Evolutionary conservation across 2,797 vertebrate species (phyloP).

Genomic region (Gallinago solitaria): DNA sequence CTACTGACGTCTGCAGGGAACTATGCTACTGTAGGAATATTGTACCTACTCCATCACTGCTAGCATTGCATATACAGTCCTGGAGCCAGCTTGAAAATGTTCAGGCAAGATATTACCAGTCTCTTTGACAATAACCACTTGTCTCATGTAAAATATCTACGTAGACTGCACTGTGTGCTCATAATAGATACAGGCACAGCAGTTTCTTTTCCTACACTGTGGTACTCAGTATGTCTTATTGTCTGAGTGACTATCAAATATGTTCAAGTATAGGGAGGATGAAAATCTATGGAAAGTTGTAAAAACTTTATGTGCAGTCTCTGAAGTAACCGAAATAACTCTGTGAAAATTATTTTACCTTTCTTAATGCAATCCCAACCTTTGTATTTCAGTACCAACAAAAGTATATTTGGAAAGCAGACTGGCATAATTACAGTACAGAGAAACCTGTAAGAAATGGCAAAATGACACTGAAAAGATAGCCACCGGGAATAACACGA

Average conservation of each 20-base stretch:
- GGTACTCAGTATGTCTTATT: neutral
- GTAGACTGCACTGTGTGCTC: neutral
- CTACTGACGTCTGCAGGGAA: conserved; percentile 29
- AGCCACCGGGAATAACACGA: neutral
- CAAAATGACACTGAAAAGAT: neutral
- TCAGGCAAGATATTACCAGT: neutral
- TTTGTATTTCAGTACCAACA: neutral
- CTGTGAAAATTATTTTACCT: conserved; percentile 6
- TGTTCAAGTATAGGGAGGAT: neutral
- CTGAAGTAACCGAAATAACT: neutral
- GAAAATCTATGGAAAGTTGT: conserved; percentile 6
- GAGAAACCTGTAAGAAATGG: neutral
- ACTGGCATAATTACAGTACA: neutral
- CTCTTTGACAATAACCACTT: conserved; percentile 28
- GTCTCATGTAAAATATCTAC: conserved; percentile 13
- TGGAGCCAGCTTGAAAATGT: neutral
- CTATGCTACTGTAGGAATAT: neutral
- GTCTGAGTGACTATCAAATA: neutral
- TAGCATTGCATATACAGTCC: neutral
- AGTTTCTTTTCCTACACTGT: neutral
- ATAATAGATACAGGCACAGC: neutral
- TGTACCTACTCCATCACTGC: conserved; percentile 13
- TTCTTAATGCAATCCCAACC: neutral
- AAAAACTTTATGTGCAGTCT: neutral
- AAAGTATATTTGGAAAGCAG: neutral